Evolutionary conservation across 2,888 invertebrate genomes (phyloP).

Genomic region (Synanthedon formicaeformis): DNA sequence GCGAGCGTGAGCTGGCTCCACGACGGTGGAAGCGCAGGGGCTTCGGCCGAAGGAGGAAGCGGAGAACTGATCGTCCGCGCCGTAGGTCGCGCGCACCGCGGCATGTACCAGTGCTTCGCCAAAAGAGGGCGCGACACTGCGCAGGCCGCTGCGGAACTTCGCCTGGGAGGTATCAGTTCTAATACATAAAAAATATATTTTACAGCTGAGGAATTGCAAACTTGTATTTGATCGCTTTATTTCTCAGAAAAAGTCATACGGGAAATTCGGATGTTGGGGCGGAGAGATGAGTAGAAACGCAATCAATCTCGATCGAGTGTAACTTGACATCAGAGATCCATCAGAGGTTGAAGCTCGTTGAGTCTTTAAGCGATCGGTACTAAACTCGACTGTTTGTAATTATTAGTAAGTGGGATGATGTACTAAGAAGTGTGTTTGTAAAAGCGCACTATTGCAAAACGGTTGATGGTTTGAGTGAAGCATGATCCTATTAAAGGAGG

Average conservation of each 20-base stretch:
- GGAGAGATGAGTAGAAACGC: conserved; percentile 6
- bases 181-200: no score
- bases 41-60: conserved; percentile 18
- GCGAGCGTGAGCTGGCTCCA: conserved; percentile 75
- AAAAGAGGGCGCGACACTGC: conserved; percentile 76
- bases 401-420: no score
- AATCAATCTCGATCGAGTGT: conserved; percentile 26
- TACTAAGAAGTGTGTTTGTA: no score
- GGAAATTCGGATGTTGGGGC: background rate
- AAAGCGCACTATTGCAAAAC: no score
- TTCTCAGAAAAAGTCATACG: conserved; percentile 2
- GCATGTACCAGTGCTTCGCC: conserved; percentile 89
- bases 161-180: conserved; percentile 74
- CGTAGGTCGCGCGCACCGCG: conserved; percentile 80
- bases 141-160: conserved; percentile 81
- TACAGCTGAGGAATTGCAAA: no score
- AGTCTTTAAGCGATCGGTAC: background rate
- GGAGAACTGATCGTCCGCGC: conserved; percentile 30
- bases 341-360: conserved; percentile 15
- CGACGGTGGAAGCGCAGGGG: conserved; percentile 66
- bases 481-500: no score
- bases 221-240: conserved; percentile 4
- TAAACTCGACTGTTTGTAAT: no score
- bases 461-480: no score
- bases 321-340: conserved; percentile 20